phyloP scores from a whole-genome alignment of 1,140 invertebrate genomes.

The Triops cancriformis region DNA sequence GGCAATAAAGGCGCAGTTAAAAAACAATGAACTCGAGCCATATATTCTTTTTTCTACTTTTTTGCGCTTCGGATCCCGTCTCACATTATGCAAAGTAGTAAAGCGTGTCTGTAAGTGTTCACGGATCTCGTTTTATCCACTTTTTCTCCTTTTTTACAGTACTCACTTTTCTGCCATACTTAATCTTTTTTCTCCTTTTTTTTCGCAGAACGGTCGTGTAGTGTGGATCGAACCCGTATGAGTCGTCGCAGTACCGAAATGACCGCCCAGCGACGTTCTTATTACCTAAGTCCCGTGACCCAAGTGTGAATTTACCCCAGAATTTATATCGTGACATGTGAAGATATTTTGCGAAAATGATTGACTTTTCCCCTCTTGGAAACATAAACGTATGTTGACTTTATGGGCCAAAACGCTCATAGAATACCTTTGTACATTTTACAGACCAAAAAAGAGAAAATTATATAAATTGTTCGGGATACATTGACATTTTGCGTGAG shows the following conservation, averaged over 20 bases:
- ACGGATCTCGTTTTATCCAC: background rate
- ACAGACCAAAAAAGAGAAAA: background rate
- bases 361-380: too few relatives aligned
- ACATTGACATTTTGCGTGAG: background rate
- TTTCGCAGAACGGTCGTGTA: conserved; percentile 24
- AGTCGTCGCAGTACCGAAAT: conserved; percentile 17
- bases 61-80: background rate
- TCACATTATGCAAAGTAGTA: conserved; percentile 5
- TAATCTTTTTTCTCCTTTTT: background rate
- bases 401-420: too few relatives aligned
- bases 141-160: background rate
- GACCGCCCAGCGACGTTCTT: conserved; percentile 24
- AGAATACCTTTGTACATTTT: conserved; percentile 6
- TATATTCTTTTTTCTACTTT: background rate
- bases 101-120: background rate
- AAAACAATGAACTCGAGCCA: background rate
- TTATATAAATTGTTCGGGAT: too few relatives aligned
- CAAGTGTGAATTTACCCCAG: conserved; percentile 16
- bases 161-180: too few relatives aligned
- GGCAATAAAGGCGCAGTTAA: too few relatives aligned
- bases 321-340: too few relatives aligned
- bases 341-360: too few relatives aligned
- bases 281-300: conserved; percentile 24
- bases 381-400: too few relatives aligned
- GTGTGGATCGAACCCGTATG: conserved; percentile 23